These are phyloP conservation scores for Campoletis raptor DNA, from an alignment of 2,888 invertebrate species.

Conservation along the genomic window DNA sequence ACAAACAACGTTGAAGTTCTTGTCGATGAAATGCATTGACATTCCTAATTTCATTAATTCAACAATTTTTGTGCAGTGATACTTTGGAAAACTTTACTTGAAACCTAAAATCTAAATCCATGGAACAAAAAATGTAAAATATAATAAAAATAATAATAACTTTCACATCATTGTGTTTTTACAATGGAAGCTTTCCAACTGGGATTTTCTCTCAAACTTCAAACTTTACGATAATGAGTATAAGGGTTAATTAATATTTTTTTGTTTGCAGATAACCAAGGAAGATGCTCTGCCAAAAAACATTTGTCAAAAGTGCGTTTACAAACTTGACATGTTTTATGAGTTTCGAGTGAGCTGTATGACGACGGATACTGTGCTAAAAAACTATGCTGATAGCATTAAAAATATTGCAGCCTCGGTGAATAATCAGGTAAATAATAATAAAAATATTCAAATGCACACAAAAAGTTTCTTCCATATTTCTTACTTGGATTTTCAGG, in stretches of 20 bases:
- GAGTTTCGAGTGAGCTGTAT: conserved; percentile 90
- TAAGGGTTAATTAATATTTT: background rate
- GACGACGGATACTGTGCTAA: conserved; percentile 88
- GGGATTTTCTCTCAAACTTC: background rate
- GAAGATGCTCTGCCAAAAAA: conserved; percentile 90
- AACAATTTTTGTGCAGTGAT: no score
- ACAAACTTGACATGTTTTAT: conserved; percentile 89
- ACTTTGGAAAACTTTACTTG: no score
- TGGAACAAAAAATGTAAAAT: no score
- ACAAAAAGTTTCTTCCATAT: background rate
- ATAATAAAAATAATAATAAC: background rate
- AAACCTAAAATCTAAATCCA: no score
- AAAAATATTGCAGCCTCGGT: conserved; percentile 89
- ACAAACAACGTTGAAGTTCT: no score
- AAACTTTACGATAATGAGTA: background rate
- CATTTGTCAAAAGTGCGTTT: conserved; percentile 89
- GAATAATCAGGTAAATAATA: conserved; percentile 88
- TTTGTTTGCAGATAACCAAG: conserved; percentile 87
- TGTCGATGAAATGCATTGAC: no score
- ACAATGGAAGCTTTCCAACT: background rate
- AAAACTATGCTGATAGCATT: conserved; percentile 90
- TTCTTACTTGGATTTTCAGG: background rate
- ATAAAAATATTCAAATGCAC: background rate
- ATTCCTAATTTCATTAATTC: no score
- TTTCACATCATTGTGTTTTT: background rate